Conservation (phyloP, 1,140 invertebrate species). For the Calephelis nemesis region DNA sequence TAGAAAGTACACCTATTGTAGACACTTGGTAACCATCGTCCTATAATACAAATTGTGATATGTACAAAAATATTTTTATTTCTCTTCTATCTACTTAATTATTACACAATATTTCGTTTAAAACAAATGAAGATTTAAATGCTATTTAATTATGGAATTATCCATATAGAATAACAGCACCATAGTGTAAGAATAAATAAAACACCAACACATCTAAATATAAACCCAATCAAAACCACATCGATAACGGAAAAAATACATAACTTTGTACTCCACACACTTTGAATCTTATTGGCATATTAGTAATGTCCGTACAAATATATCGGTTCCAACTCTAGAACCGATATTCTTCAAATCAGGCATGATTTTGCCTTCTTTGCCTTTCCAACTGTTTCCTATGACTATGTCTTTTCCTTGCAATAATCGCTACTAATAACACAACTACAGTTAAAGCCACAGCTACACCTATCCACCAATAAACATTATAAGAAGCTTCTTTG, state of each 20-base stretch:
- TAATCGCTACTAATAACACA: constrained; percentile 63
- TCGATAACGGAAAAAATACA: constrained; percentile 34
- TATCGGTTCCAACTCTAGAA: constrained; percentile 65
- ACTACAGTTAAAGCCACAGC: constrained; percentile 59
- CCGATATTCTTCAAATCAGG: constrained; percentile 77
- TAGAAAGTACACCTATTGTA: constrained; percentile 64
- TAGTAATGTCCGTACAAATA: constrained; percentile 43
- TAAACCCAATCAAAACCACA: constrained; percentile 21
- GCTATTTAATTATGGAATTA: constrained; percentile 25
- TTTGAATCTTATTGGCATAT: constrained; percentile 51
- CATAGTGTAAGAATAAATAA: constrained; percentile 49
- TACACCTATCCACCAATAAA: constrained; percentile 73
- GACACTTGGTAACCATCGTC: constrained; percentile 70
- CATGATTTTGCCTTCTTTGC: constrained; percentile 61
- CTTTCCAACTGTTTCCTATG: constrained; percentile 68
- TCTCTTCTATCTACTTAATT: constrained; percentile 62
- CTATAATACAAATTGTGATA: constrained; percentile 71
- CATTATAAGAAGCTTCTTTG: constrained; percentile 66
- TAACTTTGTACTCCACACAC: constrained; percentile 46
- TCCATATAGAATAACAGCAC: constrained; percentile 45
- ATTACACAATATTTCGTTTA: constrained; percentile 35
- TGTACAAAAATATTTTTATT: constrained; percentile 75
- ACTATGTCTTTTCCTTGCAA: constrained; percentile 65
- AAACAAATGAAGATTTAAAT: constrained; percentile 25
- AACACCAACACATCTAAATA: constrained; percentile 31